Base-by-base conservation (phyloP, 2,888 invertebrate genomes). In the Parnassius apollo region DNA sequence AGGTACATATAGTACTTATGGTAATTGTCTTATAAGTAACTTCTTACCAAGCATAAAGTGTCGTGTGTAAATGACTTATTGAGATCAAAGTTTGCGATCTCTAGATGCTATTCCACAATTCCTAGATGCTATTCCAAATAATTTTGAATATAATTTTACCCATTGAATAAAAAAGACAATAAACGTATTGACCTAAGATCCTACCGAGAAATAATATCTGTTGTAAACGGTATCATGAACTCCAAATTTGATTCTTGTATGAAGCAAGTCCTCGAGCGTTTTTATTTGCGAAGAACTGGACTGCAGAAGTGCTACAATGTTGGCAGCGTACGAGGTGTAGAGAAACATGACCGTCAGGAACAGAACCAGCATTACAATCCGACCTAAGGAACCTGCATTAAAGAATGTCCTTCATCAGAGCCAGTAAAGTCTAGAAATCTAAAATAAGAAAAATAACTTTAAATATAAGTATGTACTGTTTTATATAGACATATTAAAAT, bases 251-350 rank as follows among this genome's bases (percentile, higher is more conserved):
- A 96, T 79, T 12, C 95, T 92, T 1, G 95, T 95, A 65, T 93
- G 89, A 2, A 95, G 80, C 35, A 96, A 84, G 75, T 95, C 95
- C 1, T 92, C 85, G 10, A 95, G 75, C 0, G 93, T 94, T 70
- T 91, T 92, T 62, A 96, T 95, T 68, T 94, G 93, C 1, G 93
- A 93, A 0, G 95, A 95, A 42, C 95, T 95, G 0, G 95, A 95
- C 75, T 96, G 95, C 0, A 96, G 86, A 1, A 96, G 81, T 1
- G 95, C 95, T 0, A 96, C 96, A 55, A 96, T 96, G 72, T 95
- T 95, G 0, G 96, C 96, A 0, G 96, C 93, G 74, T 95, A 96
- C 0, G 96, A 95, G 0, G 95, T 94, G 75, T 95, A 96, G 0
- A 96, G 84, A 71, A 95, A 96, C 87, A 96, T 93, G 3, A 94